Evolutionary conservation across 2,888 invertebrate genomes (phyloP).

Genomic region (Aproaerema taeniolella): DNA sequence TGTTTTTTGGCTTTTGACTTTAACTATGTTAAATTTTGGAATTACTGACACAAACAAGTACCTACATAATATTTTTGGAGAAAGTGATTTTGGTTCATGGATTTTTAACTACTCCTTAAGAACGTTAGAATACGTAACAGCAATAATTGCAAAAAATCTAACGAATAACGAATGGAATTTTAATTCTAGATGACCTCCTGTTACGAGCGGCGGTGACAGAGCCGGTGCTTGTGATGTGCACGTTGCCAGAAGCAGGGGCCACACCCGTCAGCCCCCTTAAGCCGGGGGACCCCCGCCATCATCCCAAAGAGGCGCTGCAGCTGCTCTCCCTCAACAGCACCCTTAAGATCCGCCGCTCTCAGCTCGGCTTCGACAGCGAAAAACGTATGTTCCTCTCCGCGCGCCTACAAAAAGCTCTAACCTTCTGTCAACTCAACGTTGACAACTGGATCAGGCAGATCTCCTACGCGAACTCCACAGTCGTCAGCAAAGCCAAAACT

Average conservation of each 20-base stretch:
- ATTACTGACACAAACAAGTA: too few relatives aligned
- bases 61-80: too few relatives aligned
- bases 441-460: conserved; percentile 81
- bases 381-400: conserved; percentile 80
- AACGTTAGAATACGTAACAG: too few relatives aligned
- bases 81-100: too few relatives aligned
- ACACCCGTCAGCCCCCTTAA: conserved; percentile 66
- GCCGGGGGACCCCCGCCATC: conserved; percentile 73
- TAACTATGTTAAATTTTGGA: too few relatives aligned
- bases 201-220: conserved; percentile 80
- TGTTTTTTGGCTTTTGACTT: too few relatives aligned
- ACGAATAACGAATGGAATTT: too few relatives aligned
- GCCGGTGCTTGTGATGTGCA: conserved; percentile 81
- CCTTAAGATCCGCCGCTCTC: conserved; percentile 69
- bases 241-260: conserved; percentile 74
- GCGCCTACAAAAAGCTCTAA: conserved; percentile 79
- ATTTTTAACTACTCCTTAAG: too few relatives aligned
- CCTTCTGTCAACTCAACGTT: conserved; percentile 80
- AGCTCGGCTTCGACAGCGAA: conserved; percentile 79
- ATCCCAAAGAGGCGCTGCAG: conserved; percentile 73
- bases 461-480: conserved; percentile 65
- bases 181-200: conserved; percentile 71
- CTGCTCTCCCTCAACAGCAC: conserved; percentile 61
- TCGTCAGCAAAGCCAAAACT: conserved; percentile 58
- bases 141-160: too few relatives aligned